Percentiles rank a stretch among this genome's conserved stretches.
phyloP scores from a whole-genome alignment of 2,888 invertebrate genomes.

The Drosophila anomalata region DNA sequence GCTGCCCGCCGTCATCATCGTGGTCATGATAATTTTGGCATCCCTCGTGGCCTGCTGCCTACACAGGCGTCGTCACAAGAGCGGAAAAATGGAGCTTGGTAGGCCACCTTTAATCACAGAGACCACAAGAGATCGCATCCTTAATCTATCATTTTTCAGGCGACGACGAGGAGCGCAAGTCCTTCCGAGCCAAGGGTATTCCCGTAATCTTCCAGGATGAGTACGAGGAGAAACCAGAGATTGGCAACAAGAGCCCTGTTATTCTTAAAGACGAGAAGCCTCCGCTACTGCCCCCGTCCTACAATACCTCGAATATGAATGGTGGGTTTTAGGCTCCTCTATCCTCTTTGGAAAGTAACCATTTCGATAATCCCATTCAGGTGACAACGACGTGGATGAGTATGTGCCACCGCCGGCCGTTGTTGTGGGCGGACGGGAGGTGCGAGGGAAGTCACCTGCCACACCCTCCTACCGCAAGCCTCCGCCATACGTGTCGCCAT shows the following conservation, averaged over 20 bases:
- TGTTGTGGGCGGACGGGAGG: conserved; percentile 87
- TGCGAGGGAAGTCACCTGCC: conserved; percentile 90
- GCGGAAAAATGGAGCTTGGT: conserved; percentile 92
- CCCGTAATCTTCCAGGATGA: conserved; percentile 99
- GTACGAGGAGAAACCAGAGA: conserved; percentile 95
- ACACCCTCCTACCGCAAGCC: conserved; percentile 97
- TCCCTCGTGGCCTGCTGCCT: conserved; percentile 94
- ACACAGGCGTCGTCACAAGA: conserved; percentile 91
- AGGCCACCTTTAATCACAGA: conserved; percentile 18
- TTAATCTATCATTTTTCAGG: conserved; percentile 78
- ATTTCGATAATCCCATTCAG: conserved; percentile 44
- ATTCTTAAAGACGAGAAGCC: conserved; percentile 98
- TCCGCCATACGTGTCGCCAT: conserved; percentile 98
- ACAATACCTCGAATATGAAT: conserved; percentile 83
- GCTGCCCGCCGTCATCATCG: conserved; percentile 94
- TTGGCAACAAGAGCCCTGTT: conserved; percentile 95
- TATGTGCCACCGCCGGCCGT: conserved; percentile 96
- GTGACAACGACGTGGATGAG: conserved; percentile 87
- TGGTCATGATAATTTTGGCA: conserved; percentile 94
- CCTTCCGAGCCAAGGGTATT: conserved; percentile 92
- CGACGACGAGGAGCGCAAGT: conserved; percentile 92
- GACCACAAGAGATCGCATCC: too few relatives aligned
- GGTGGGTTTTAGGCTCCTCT: conserved; percentile 58
- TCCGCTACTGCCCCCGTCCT: conserved; percentile 91
- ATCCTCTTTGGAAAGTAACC: background rate